phyloP scores from a whole-genome alignment of 35 echinoderm and acorn worm species.

The Patiria miniata region DNA sequence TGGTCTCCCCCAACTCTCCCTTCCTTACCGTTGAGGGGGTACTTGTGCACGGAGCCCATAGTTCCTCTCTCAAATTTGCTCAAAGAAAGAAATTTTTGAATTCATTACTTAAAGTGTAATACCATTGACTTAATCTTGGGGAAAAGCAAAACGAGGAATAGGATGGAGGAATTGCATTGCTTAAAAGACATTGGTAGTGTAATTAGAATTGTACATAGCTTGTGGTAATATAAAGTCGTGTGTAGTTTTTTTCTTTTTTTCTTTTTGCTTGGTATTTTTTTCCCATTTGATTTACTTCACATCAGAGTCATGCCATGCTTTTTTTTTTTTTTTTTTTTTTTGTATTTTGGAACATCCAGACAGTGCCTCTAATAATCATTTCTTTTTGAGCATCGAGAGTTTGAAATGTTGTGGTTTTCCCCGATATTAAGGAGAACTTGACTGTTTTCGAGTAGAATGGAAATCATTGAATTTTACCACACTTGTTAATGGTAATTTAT shows the following conservation, averaged over 20 bases:
- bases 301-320: neutral
- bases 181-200: neutral
- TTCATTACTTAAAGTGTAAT: too few relatives aligned
- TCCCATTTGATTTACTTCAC: neutral
- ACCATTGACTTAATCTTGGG: neutral
- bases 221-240: conserved; percentile 12
- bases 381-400: neutral
- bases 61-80: too few relatives aligned
- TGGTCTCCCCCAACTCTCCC: too few relatives aligned
- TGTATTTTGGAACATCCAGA: conserved; percentile 3
- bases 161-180: neutral
- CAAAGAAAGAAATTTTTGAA: too few relatives aligned
- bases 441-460: too few relatives aligned
- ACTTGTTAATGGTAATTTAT: too few relatives aligned
- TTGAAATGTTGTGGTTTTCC: too few relatives aligned
- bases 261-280: neutral
- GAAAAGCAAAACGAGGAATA: neutral
- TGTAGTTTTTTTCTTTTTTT: neutral
- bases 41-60: too few relatives aligned
- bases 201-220: conserved; percentile 15
- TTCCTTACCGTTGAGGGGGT: too few relatives aligned
- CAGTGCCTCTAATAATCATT: neutral
- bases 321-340: neutral
- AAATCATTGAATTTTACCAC: too few relatives aligned
- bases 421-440: neutral